Base-by-base conservation (phyloP, 2,888 invertebrate genomes). In the Blera fallax region DNA sequence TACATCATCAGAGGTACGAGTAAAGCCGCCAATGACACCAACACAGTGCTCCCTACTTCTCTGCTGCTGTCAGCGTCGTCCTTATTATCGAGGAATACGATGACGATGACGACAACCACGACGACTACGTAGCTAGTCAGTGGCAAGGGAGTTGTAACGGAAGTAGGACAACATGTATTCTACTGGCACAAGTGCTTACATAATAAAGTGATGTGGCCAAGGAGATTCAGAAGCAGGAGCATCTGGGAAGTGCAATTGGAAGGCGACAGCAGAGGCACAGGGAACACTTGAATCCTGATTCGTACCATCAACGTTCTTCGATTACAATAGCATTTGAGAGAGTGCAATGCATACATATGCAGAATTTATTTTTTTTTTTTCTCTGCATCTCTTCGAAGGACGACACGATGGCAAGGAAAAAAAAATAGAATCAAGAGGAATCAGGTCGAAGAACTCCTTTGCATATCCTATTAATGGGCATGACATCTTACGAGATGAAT, bases 81-180 rank as follows among this genome's bases (percentile, higher is more conserved):
- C 29, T 50, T 40, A 48, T 34, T 54, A 27, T 37, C n/a, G 43
- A 24, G 24, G 27, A n/a, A 8, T 43, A 24, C 27, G 37, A n/a
- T 27, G 73, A 18, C 34, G 45, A 3, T 6, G 24, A 32, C 32
- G 60, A 50, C 24, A 34, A n/a, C n/a, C n/a, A n/a, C n/a, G n/a
- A 48, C 27, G 11, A 48, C 29, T 27, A 29, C 27, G 21, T 29
- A 79, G 72, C 72, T 65, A 67, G 65, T 73, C 65, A 79, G 72
- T 79, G 72, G 72, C 78, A 79, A 34, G 62, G 78, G 64, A 79
- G 78, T 79, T 80, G 73, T 80, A 80, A 80, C 80, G 80, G 80
- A 80, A 80, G 76, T 72, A 73, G 82, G 77, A 65, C 77, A 83
- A 83, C 77, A 83, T 77, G 77, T 67, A 72, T 77, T 72, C 65